Conservation (phyloP, 1,140 invertebrate species). For the Conus betulinus region DNA sequence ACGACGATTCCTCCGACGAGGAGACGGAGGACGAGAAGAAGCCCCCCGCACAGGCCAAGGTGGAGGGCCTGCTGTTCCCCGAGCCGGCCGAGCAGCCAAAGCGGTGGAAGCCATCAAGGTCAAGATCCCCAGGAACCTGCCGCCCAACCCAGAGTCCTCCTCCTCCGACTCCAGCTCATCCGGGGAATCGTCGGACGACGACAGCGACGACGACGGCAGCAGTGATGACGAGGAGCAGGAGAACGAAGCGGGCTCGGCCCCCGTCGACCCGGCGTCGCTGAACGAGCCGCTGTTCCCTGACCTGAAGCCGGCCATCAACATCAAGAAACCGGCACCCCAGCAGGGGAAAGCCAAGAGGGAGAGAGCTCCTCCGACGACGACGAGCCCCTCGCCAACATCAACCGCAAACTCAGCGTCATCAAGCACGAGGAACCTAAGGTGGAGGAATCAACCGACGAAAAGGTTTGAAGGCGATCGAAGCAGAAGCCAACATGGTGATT, state of each 20-base stretch:
- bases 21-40: constrained; percentile 14
- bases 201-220: constrained; percentile 2
- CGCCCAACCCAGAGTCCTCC: neutral
- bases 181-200: constrained; percentile 10
- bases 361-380: constrained; percentile 17
- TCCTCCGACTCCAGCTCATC: neutral
- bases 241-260: neutral
- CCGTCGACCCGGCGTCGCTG: constrained; percentile 14
- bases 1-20: constrained; percentile 11
- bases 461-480: neutral
- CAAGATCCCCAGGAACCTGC: constrained; percentile 26
- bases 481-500: neutral
- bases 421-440: neutral
- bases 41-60: neutral
- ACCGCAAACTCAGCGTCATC: neutral
- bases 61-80: neutral
- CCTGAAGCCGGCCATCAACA: constrained; percentile 1
- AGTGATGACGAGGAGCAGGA: constrained; percentile 13
- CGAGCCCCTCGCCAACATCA: constrained; percentile 28
- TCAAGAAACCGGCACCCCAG: neutral
- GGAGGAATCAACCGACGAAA: neutral
- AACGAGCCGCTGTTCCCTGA: constrained; percentile 28
- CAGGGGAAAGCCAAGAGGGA: neutral
- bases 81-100: neutral
- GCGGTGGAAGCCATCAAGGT: constrained; percentile 35